These are phyloP conservation scores for Caenorhabditis afra DNA, from an alignment of 2,888 invertebrate genomes.

Conservation along the genomic window DNA sequence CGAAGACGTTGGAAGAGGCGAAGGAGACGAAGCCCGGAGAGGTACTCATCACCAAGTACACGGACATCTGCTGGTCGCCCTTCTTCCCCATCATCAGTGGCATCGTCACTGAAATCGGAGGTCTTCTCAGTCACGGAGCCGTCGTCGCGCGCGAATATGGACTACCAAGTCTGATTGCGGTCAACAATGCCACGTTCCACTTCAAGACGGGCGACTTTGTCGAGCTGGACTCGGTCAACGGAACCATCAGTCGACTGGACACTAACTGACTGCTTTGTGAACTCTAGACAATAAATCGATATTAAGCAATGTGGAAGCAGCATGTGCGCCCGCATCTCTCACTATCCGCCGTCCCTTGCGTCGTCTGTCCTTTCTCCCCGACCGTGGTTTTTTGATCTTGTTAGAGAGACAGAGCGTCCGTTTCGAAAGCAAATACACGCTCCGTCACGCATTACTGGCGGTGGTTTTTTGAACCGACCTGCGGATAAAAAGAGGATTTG, in stretches of 20 bases:
- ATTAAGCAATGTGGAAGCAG: background rate
- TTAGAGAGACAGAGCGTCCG: background rate
- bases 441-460: no score
- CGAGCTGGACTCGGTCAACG: slow-evolving; percentile 65
- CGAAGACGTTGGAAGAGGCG: slow-evolving; percentile 85
- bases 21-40: slow-evolving; percentile 81
- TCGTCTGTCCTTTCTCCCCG: no score
- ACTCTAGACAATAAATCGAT: background rate
- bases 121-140: slow-evolving; percentile 82
- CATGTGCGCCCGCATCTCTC: no score
- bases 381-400: no score
- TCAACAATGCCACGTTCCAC: slow-evolving; percentile 81
- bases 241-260: slow-evolving; percentile 58
- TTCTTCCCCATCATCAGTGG: slow-evolving; percentile 82
- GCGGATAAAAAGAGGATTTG: no score
- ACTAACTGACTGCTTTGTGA: slow-evolving; percentile 6
- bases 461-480: no score
- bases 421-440: no score
- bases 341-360: no score
- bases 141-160: slow-evolving; percentile 83
- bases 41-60: slow-evolving; percentile 82
- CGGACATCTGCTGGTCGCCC: slow-evolving; percentile 83
- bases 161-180: slow-evolving; percentile 82
- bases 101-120: slow-evolving; percentile 82
- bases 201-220: slow-evolving; percentile 80